Base-by-base conservation (phyloP, 37 sponge, comb jelly and placozoan genomes). In the Cliona cf. orientalis region DNA sequence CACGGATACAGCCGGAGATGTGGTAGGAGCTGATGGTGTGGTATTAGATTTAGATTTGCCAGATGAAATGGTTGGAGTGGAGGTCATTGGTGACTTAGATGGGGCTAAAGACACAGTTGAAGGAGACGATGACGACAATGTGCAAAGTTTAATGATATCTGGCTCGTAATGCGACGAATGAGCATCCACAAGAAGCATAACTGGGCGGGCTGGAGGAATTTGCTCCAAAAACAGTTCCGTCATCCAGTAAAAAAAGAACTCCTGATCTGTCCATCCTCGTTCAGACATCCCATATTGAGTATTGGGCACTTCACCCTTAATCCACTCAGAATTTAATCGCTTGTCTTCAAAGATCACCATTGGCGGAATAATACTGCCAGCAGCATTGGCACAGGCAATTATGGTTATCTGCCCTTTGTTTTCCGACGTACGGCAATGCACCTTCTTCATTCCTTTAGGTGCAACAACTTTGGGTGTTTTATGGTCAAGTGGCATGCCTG, bases 401-500 rank as follows among this genome's bases (percentile, higher is more conserved):
- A 78, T 1, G 7, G 79, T 78, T 21, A 78, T 42, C 35, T 80
- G 80, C 11, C 41, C 80, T 12, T 80, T 80, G 22, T 78, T 49
- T 17, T 79, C 86, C 2, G 69, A 55, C 32, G 73, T 53, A 40
- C 49, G 36, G 23, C n/a, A 34, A n/a, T 53, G 28, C 0, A 68
- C 42, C n/a, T 85, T 64, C 43, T 84, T 85, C 2, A 34, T 31
- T 17, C 81, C 81, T 40, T 32, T 76, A 1, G 11, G 32, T 25
- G 79, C 61, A 14, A 85, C 45, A 14, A 85, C 71, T 3, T 69
- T 76, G 12, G 64, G 71, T 0, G 86, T 29, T 38, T 58, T 68
- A 32, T 22, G 79, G 37, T 85, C 78, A 2, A 85, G 46, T 23
- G 86, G 86, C 77, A 85, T 57, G 1, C 86, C 86, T 69, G 63